Conservation (phyloP, 2,113 vertebrate species). For the Xiphophorus maculatus region DNA sequence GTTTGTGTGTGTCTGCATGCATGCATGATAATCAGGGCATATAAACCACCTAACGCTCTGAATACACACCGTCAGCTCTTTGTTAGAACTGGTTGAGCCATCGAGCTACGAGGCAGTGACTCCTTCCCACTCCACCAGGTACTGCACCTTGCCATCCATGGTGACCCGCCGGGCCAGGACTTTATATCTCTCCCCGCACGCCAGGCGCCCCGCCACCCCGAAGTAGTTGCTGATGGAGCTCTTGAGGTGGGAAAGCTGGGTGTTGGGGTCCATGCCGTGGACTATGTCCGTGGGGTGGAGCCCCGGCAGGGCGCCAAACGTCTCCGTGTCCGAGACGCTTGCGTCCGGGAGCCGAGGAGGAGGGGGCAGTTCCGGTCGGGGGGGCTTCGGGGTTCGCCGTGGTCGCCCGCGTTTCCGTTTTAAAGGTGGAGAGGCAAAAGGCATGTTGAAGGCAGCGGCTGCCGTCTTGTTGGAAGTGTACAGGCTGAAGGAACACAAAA, state of each 20-base stretch:
- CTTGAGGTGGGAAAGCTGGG: conserved; percentile 94
- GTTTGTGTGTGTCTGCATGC: too few relatives aligned
- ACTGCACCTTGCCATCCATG: conserved; percentile 97
- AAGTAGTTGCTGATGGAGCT: conserved; percentile 98
- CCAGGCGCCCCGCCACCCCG: conserved; percentile 95
- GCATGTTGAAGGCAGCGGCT: conserved; percentile 86
- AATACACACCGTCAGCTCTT: conserved; percentile 30
- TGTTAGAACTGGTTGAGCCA: conserved; percentile 34
- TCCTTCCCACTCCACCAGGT: conserved; percentile 98
- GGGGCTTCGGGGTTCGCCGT: conserved; percentile 88
- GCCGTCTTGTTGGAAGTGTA: conserved; percentile 89
- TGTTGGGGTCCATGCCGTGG: conserved; percentile 91
- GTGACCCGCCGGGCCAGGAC: conserved; percentile 94
- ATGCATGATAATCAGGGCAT: conserved; percentile 2
- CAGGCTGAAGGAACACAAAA: conserved; percentile 58
- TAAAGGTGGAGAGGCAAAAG: conserved; percentile 85
- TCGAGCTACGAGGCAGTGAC: conserved; percentile 93
- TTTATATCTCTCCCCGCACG: conserved; percentile 96
- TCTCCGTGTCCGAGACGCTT: conserved; percentile 78
- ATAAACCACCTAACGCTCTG: conserved; percentile 56
- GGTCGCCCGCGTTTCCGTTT: conserved; percentile 90
- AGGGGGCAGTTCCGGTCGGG: conserved; percentile 87
- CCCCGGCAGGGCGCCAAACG: conserved; percentile 85
- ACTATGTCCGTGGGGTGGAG: conserved; percentile 91
- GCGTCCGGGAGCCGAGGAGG: conserved; percentile 82